These are phyloP conservation scores for Tachina lurida DNA, from an alignment of 2,888 invertebrate species.

Conservation along the genomic window DNA sequence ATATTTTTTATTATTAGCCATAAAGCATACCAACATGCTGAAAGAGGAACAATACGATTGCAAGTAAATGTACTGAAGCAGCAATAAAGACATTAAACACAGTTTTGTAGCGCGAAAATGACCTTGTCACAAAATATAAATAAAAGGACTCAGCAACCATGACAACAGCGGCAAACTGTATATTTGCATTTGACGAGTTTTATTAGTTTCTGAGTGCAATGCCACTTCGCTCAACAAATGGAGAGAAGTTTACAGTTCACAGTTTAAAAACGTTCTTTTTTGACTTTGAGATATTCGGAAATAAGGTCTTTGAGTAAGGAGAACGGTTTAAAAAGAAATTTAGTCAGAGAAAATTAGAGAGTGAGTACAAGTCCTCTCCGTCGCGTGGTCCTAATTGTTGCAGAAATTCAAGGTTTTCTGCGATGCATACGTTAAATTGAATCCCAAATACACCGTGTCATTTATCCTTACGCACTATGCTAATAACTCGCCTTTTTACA, in stretches of 20 bases:
- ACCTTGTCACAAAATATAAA: conserved; percentile 63
- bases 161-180: conserved; percentile 64
- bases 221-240: conserved; percentile 58
- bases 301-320: not conserved
- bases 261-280: not conserved
- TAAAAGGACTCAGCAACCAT: not conserved
- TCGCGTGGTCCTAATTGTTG: conserved; percentile 60
- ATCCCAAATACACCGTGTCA: conserved; percentile 80
- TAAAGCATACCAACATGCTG: conserved; percentile 6
- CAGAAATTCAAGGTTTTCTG: conserved; percentile 56
- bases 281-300: too few relatives aligned
- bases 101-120: conserved; percentile 35
- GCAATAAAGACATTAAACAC: conserved; percentile 64
- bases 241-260: conserved; percentile 12
- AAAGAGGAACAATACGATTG: not conserved
- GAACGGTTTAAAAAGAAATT: not conserved
- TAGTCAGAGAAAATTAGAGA: not conserved
- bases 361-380: conserved; percentile 16
- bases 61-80: conserved; percentile 36
- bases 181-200: conserved; percentile 69
- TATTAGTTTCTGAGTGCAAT: conserved; percentile 76
- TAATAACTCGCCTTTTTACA: conserved; percentile 52
- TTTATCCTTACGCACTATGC: conserved; percentile 75
- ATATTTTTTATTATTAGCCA: conserved; percentile 29
- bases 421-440: conserved; percentile 44